Evolutionary conservation across 2,888 invertebrate genomes (phyloP).

Genomic region (Andrena trimmerana): DNA sequence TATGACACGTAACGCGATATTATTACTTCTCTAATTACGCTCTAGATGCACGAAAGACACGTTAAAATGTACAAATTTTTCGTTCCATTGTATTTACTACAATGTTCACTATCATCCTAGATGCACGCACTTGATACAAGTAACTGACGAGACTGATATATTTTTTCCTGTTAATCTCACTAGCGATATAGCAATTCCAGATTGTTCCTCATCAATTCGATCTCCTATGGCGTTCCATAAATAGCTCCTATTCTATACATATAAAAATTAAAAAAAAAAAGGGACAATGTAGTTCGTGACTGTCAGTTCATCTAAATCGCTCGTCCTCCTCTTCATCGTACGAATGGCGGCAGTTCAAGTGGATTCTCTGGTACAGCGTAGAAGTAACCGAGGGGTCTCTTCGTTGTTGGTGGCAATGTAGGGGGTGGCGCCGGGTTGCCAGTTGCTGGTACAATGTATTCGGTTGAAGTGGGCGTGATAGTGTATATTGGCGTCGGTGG

Average conservation of each 20-base stretch:
- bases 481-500: conserved; percentile 81
- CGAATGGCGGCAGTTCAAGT: conserved; percentile 75
- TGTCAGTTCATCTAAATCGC: conserved; percentile 22
- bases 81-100: conserved; percentile 27
- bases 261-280: conserved; percentile 37
- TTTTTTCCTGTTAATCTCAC: neutral
- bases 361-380: conserved; percentile 81
- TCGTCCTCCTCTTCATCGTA: conserved; percentile 70
- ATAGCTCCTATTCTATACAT: conserved; percentile 48
- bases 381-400: conserved; percentile 77
- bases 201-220: neutral
- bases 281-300: neutral
- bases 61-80: neutral
- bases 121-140: conserved; percentile 22
- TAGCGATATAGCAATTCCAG: neutral
- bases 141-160: conserved; percentile 3
- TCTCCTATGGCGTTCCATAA: conserved; percentile 41
- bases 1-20: conserved; percentile 8
- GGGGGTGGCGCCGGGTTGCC: conserved; percentile 77
- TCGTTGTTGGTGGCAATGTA: conserved; percentile 80
- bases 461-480: conserved; percentile 73
- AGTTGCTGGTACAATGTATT: conserved; percentile 71
- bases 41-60: neutral
- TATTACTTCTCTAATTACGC: neutral
- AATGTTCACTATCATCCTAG: neutral